Base-by-base conservation (phyloP, 2,113 vertebrate species). In the Macquaria ambigua region DNA sequence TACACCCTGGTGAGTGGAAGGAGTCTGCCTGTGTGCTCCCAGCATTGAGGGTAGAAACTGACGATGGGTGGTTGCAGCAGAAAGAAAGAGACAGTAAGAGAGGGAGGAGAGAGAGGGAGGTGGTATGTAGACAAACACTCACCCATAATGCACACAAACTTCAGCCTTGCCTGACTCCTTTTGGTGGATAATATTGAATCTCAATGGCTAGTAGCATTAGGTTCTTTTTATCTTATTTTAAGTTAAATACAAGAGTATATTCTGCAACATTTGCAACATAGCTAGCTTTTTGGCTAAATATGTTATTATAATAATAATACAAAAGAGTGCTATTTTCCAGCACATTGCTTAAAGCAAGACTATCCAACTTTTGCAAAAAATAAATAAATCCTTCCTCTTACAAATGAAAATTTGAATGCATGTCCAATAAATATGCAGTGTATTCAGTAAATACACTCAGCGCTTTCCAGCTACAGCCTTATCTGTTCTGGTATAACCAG, bases 1-100 rank as follows among this genome's bases (percentile, higher is more conserved):
- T 95, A 96, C 94, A 94, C 94, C 93, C 95, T 94, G 92, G 95
- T 94, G 95, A 95, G 90, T 90, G 92, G 93, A 92, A 83, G 92
- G 92, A 92, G 94, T 91, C 88, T 94, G 91, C 85, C 85, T 88
- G 90, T 91, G 88, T 87, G 90, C 92, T 92, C 86, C 79, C 74
- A 89, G 90, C 83, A 79, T 69, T 20, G 75, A 86, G 85, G 83
- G 76, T 84, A 91, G 84, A 90, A 90, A 80, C 89, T 85, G 86
- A 91, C 78, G 75, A 90, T 81, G 91, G 89, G 75, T 89, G 89
- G 82, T 67, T 85, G 75, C 86, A 89, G 81, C 75, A 91, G 76
- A 83, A 66, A 85, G 85, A 75, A 53, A 79, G 25, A 77, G 66
- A 70, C 15, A 69, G 71, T 28, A 28, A 59, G 66, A 23, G 55